Evolutionary conservation across 64 coral and sea anemone species (phyloP).

Genomic region (Pachyseris speciosa): DNA sequence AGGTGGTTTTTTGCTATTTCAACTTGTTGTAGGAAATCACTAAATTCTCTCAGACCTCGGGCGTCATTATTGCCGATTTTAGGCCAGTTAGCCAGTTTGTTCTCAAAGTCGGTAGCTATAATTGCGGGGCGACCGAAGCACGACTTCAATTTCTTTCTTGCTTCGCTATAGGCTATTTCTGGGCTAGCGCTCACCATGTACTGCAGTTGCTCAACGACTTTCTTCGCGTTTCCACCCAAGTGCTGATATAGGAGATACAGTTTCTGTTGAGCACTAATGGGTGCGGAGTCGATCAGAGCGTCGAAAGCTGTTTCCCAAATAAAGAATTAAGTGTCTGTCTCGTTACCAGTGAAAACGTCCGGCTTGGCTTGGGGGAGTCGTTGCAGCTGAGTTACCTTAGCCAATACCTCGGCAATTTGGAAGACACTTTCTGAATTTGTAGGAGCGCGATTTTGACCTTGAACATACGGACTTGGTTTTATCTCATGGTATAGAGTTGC

Average conservation of each 20-base stretch:
- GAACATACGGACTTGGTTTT: neutral
- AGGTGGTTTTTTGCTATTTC: constrained; percentile 45
- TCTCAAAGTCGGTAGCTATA: constrained; percentile 66
- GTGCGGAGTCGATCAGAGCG: constrained; percentile 62
- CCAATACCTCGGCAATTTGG: constrained; percentile 47
- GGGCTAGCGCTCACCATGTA: constrained; percentile 55
- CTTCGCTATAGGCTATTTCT: constrained; percentile 60
- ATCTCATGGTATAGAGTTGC: neutral
- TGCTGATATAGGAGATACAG: constrained; percentile 67
- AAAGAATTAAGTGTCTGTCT: constrained; percentile 68
- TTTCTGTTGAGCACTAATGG: constrained; percentile 64
- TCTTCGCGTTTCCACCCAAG: constrained; percentile 67
- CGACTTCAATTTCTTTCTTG: constrained; percentile 53
- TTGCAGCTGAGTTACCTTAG: constrained; percentile 68
- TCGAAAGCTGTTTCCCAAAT: constrained; percentile 82
- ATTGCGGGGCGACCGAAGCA: constrained; percentile 51
- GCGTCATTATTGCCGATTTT: constrained; percentile 48
- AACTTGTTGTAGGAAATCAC: constrained; percentile 73
- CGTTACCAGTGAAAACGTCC: constrained; percentile 62
- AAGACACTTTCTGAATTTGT: neutral
- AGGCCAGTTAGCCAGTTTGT: constrained; percentile 54
- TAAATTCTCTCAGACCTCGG: constrained; percentile 32
- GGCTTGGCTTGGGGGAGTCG: constrained; percentile 80
- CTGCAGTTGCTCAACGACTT: constrained; percentile 67
- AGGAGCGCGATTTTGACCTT: neutral